Evolutionary conservation across 2,113 vertebrate species (phyloP), one percentile per base, ranked within the genome.

Genomic region (Reinhardtius hippoglossoides): DNA sequence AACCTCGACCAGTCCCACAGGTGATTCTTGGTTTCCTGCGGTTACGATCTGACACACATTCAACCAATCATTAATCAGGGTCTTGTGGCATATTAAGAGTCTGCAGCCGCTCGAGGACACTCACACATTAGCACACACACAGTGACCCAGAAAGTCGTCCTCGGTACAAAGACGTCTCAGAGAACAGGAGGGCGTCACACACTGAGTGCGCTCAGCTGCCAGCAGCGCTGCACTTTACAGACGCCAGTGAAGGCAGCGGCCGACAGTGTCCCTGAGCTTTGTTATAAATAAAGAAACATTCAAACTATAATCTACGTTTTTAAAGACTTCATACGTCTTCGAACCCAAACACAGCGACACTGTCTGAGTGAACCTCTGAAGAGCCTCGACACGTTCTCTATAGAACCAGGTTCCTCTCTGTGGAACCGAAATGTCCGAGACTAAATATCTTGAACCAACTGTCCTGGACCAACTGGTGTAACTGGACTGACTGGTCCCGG

Each of bases 61-160:
- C 76, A 81, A 71, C 81, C 85, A 86, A 89, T 88, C 81, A 85
- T 86, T 86, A 89, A 89, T 91, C 87, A 90, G 85, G 12, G 70
- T 65, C 57, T 74, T 65, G 72, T 80, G 84, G 79, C 81, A 89
- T 50, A 86, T 79, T 86, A 80, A 86, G 87, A 74, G 83, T 73
- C 74, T 78, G 70, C 52, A 69, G 50, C 69, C 18, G 82, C 87
- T 78, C 0, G 16, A 77, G 89, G 87, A 69, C 57, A 76, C 69
- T 18, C 70, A 64, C 72, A 54, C 61, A 54, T 37, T 40, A 65
- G 64, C 27, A 52, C 44, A 50, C 78, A 69, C 54, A 76, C 67
- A 15, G 66, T 87, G 87, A 89, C 85, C 87, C 82, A 91, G 59
- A 91, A 87, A 87, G 69, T 64, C 2, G 71, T 81, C 86, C 84